phyloP scores from a whole-genome alignment of 1,140 invertebrate species.

The Drosophila lacertosa region DNA sequence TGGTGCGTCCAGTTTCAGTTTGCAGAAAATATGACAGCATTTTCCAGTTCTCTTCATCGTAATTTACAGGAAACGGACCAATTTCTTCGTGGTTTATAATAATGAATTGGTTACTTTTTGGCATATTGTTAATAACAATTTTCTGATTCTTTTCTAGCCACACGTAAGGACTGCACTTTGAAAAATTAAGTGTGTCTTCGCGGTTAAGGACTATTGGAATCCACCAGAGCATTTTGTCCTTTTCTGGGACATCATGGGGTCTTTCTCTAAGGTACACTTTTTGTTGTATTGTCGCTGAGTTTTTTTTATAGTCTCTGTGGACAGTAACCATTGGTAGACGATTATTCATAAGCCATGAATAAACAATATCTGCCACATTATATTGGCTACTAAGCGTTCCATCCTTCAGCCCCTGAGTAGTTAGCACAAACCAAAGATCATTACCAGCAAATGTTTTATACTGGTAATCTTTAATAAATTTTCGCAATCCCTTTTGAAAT shows the following conservation, averaged over 20 bases:
- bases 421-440: conserved; percentile 92
- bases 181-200: conserved; percentile 86
- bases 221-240: conserved; percentile 88
- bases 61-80: conserved; percentile 92
- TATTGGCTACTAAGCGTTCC: conserved; percentile 86
- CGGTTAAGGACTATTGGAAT: conserved; percentile 87
- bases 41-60: conserved; percentile 91
- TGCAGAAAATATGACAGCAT: conserved; percentile 88
- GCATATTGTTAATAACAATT: conserved; percentile 85
- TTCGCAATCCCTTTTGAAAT: conserved; percentile 90
- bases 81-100: conserved; percentile 93
- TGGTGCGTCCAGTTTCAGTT: conserved; percentile 84
- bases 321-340: conserved; percentile 92
- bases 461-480: conserved; percentile 88
- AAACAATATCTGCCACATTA: conserved; percentile 88
- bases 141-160: conserved; percentile 87
- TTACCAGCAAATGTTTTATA: conserved; percentile 91
- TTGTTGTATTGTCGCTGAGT: conserved; percentile 88
- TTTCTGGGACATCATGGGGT: conserved; percentile 87
- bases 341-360: conserved; percentile 92
- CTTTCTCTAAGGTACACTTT: conserved; percentile 89
- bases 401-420: conserved; percentile 87
- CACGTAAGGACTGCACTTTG: conserved; percentile 84
- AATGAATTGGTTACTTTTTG: conserved; percentile 86
- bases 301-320: conserved; percentile 88